A percentile compares a stretch with the other conserved stretches of the same genome.
These are phyloP conservation scores for Macrophya alboannulata DNA, from an alignment of 2,888 invertebrate genomes.

Conservation along the genomic window DNA sequence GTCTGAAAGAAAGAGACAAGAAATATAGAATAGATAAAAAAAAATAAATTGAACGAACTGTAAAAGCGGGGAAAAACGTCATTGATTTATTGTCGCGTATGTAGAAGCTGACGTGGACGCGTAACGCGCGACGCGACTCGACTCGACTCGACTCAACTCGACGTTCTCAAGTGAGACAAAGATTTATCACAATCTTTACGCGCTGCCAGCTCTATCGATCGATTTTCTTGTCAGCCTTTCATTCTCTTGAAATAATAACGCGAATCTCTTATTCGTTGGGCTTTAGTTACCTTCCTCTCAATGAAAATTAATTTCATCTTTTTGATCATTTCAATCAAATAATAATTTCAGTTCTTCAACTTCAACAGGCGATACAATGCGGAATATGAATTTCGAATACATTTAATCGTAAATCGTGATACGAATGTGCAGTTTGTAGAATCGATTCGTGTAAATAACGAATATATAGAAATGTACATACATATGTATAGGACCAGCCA, in stretches of 20 bases:
- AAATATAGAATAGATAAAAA: too few species aligned
- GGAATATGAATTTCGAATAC: not conserved
- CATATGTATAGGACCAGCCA: constrained; percentile 1
- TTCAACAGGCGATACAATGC: too few species aligned
- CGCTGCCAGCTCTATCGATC: not conserved
- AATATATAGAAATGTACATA: not conserved
- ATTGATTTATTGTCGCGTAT: constrained; percentile 35
- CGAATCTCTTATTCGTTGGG: not conserved
- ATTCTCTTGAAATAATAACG: constrained; percentile 26
- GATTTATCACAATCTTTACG: constrained; percentile 29
- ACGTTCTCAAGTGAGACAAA: constrained; percentile 30
- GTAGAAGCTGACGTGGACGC: not conserved
- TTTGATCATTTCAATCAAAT: not conserved
- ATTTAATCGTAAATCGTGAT: not conserved
- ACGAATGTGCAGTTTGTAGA: not conserved
- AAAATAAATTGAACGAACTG: not conserved
- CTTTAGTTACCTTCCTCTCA: not conserved
- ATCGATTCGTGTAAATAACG: not conserved
- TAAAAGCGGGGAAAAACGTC: not conserved
- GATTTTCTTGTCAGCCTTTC: not conserved
- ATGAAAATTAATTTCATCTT: not conserved
- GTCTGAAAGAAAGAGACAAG: not conserved
- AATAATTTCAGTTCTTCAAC: not conserved
- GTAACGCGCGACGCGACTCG: not conserved
- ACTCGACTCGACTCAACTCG: too few species aligned